Evolutionary conservation across 2,797 vertebrate species (phyloP).

Genomic region (Ceryle rudis): DNA sequence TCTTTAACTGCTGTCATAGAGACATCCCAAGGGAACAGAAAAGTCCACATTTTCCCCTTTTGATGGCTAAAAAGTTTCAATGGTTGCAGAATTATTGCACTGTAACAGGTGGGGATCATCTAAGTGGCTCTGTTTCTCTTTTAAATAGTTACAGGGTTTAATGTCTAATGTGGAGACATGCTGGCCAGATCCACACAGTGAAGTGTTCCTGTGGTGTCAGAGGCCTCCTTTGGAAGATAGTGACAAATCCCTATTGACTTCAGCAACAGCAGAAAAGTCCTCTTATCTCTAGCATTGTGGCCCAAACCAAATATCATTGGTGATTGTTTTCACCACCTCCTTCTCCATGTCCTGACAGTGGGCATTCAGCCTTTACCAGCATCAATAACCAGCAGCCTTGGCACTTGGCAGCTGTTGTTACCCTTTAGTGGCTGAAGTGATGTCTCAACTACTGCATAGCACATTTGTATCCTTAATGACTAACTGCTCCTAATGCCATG

Average conservation of each 20-base stretch:
- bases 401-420: not conserved
- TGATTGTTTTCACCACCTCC: not conserved
- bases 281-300: not conserved
- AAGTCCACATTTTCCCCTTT: not conserved
- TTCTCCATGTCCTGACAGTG: fast-evolving
- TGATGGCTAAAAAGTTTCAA: not conserved
- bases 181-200: not conserved
- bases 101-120: not conserved
- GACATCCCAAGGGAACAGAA: not conserved
- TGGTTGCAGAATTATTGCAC: not conserved
- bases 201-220: not conserved
- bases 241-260: not conserved
- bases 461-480: not conserved
- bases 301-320: not conserved
- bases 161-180: not conserved
- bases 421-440: not conserved
- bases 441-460: not conserved
- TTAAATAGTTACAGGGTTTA: not conserved
- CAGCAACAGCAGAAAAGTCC: not conserved
- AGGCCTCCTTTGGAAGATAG: not conserved
- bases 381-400: not conserved
- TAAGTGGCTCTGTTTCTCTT: not conserved
- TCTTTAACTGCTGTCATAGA: not conserved
- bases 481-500: not conserved
- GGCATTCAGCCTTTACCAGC: not conserved